These are phyloP conservation scores for Urocynchramus pylzowi DNA, from an alignment of 2,113 vertebrate genomes.

Conservation along the genomic window DNA sequence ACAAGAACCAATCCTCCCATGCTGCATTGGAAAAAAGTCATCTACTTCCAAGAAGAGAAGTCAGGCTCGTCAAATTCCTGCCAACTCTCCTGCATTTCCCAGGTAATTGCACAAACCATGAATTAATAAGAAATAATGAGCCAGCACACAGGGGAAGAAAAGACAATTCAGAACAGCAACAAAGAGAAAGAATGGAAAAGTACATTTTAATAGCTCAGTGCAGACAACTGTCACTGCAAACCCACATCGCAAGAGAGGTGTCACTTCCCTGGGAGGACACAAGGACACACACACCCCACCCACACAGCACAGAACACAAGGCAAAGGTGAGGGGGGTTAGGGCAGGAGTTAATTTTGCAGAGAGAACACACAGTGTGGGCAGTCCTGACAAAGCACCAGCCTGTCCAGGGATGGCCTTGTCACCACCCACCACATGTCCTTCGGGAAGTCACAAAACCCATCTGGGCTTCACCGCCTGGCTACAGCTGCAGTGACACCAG, in stretches of 20 bases:
- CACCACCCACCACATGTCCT: neutral
- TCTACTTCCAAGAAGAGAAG: neutral
- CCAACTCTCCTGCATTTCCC: neutral
- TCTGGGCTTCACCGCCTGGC: neutral
- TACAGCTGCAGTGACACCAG: neutral
- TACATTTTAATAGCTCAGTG: neutral
- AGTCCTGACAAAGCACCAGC: neutral
- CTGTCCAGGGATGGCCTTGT: neutral
- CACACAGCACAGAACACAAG: neutral
- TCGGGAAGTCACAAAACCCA: neutral
- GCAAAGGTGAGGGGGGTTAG: neutral
- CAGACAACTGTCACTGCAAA: neutral
- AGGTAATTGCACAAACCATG: constrained; percentile 22
- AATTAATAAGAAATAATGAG: constrained; percentile 48
- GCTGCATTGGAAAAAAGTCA: neutral
- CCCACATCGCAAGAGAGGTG: neutral
- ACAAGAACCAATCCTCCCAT: neutral
- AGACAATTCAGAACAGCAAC: neutral
- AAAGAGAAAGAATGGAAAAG: neutral
- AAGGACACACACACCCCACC: neutral
- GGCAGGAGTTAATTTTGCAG: neutral
- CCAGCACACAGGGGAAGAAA: constrained; percentile 6
- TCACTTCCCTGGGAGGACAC: neutral
- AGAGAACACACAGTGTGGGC: neutral
- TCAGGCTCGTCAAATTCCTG: neutral